These are phyloP conservation scores for Spisula subtruncata DNA, from an alignment of 2,888 invertebrate genomes.

Conservation along the genomic window DNA sequence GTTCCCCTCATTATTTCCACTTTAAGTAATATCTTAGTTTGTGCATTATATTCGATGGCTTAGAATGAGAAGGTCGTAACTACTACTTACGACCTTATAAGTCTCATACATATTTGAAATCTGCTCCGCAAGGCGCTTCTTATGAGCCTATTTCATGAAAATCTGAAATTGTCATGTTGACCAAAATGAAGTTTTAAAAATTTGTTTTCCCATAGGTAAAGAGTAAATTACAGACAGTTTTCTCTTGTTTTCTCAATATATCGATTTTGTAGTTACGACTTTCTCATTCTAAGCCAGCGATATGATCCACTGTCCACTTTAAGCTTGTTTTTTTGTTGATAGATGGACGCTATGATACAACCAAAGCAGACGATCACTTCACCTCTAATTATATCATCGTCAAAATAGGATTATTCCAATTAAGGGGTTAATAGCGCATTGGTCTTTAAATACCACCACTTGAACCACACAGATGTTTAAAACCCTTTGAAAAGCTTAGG, in stretches of 20 bases:
- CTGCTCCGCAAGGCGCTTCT: too few relatives aligned
- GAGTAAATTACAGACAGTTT: too few relatives aligned
- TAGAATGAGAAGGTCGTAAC: too few relatives aligned
- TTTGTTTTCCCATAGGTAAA: too few relatives aligned
- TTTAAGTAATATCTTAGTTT: slow-evolving; percentile 6
- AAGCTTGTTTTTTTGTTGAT: background rate
- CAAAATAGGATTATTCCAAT: slow-evolving; percentile 16
- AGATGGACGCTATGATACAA: background rate
- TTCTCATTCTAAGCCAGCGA: too few relatives aligned
- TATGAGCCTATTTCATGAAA: too few relatives aligned
- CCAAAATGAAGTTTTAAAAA: too few relatives aligned
- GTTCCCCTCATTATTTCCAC: slow-evolving; percentile 2
- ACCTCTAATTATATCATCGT: background rate
- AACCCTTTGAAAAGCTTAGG: background rate
- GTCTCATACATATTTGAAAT: too few relatives aligned
- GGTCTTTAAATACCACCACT: background rate
- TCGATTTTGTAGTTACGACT: too few relatives aligned
- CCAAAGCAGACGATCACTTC: background rate
- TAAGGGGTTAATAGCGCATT: background rate
- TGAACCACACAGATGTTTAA: background rate
- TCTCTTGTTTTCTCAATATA: too few relatives aligned
- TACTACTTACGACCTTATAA: too few relatives aligned
- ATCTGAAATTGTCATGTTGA: too few relatives aligned
- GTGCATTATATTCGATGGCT: background rate
- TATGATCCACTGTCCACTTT: background rate